Evolutionary conservation across 1,140 invertebrate genomes (phyloP).

Genomic region (Leptopilina boulardi): DNA sequence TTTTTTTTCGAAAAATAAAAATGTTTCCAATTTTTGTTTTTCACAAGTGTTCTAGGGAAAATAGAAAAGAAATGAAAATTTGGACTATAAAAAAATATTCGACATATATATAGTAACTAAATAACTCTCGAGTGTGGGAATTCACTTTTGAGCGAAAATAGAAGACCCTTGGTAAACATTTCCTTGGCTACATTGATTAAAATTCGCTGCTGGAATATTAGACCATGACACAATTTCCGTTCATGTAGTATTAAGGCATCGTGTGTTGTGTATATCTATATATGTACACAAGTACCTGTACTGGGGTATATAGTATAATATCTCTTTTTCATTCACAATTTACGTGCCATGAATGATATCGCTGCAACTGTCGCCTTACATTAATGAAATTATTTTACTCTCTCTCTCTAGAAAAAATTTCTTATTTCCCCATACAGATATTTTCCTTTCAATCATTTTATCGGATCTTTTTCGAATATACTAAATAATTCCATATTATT

Average conservation of each 20-base stretch:
- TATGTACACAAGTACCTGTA: neutral
- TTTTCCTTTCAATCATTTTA: conserved; percentile 18
- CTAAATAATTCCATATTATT: neutral
- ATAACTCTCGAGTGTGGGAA: neutral
- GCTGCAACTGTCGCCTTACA: neutral
- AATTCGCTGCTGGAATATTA: conserved; percentile 17
- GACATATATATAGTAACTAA: neutral
- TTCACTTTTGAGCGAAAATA: conserved; percentile 20
- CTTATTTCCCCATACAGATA: neutral
- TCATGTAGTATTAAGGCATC: neutral
- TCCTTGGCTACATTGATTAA: conserved; percentile 7
- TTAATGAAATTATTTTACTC: neutral
- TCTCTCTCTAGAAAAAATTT: neutral
- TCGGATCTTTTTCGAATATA: neutral
- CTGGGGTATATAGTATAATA: conserved; percentile 10
- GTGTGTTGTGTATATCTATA: conserved; percentile 8
- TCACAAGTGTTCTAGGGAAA: too few species aligned
- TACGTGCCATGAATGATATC: conserved; percentile 17
- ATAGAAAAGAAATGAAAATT: too few species aligned
- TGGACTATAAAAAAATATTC: too few species aligned
- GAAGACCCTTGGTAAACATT: conserved; percentile 16
- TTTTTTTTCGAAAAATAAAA: too few species aligned
- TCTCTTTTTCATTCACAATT: conserved; percentile 38
- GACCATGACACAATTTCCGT: conserved; percentile 36
- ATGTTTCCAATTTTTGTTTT: too few species aligned